Evolutionary conservation across 2,888 invertebrate genomes (phyloP).

Genomic region (Anodontia alba): DNA sequence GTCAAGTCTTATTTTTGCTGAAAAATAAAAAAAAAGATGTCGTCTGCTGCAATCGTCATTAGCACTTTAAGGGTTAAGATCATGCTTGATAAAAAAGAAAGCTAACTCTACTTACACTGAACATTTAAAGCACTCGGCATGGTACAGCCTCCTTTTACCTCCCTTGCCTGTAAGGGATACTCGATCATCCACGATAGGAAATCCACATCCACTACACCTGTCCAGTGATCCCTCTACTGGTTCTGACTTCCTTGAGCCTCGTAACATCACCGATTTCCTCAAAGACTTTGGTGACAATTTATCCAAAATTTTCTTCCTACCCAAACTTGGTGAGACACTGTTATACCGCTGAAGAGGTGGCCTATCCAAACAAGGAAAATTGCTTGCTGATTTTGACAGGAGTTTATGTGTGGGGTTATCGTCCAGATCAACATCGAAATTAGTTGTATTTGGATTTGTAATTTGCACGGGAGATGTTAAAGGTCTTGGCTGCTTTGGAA

Average conservation of each 20-base stretch:
- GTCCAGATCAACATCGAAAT: neutral
- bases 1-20: too few species aligned
- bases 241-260: constrained; percentile 46
- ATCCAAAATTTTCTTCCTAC: constrained; percentile 40
- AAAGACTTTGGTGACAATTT: constrained; percentile 51
- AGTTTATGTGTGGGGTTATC: neutral
- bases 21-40: too few species aligned
- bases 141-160: constrained; percentile 65
- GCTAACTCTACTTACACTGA: constrained; percentile 63
- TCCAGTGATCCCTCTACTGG: constrained; percentile 33
- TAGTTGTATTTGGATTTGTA: constrained; percentile 1
- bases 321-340: constrained; percentile 55
- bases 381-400: neutral
- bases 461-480: constrained; percentile 47
- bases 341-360: constrained; percentile 41
- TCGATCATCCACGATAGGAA: constrained; percentile 69
- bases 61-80: neutral
- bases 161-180: constrained; percentile 60
- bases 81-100: neutral
- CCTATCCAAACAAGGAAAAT: neutral
- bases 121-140: constrained; percentile 74
- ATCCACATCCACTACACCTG: constrained; percentile 71
- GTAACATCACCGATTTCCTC: constrained; percentile 50
- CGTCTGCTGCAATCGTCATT: too few species aligned
- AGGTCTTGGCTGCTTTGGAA: constrained; percentile 43